A percentile compares a stretch with the other conserved stretches of the same genome.
phyloP scores from a whole-genome alignment of 2,113 vertebrate species.

The Zosterops lateralis region DNA sequence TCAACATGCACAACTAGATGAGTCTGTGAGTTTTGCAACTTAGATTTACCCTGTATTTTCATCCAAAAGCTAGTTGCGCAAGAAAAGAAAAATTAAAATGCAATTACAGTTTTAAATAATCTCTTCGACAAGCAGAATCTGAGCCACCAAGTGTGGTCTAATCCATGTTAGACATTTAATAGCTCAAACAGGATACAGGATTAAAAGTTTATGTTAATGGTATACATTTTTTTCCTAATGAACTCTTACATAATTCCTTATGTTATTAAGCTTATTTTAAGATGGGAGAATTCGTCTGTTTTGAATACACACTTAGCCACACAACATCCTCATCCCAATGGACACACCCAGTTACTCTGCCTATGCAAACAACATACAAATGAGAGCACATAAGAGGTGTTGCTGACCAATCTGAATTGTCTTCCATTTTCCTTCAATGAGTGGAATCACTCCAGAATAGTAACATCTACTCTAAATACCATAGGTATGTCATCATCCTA shows the following conservation, averaged over 20 bases:
- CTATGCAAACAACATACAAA: neutral
- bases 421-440: neutral
- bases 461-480: neutral
- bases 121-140: neutral
- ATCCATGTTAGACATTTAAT: neutral
- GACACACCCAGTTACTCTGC: neutral
- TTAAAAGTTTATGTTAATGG: neutral
- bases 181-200: neutral
- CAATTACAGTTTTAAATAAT: neutral
- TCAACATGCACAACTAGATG: neutral
- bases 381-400: rapidly evolving
- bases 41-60: neutral
- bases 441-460: neutral
- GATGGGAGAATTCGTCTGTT: neutral
- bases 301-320: neutral
- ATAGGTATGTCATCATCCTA: neutral
- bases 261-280: neutral
- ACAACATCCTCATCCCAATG: neutral
- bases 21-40: neutral
- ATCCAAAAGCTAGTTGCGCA: neutral
- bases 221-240: neutral
- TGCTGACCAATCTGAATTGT: neutral
- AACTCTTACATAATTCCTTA: neutral
- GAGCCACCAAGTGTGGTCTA: neutral
- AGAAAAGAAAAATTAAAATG: neutral